Percentiles rank a stretch among this genome's conserved stretches.
Evolutionary conservation across 2,113 vertebrate species (phyloP).

Genomic region (Macaca fascicularis): T2T-MFA8v1.1 NC_088379.1:156707501-156708000

Average conservation of each 20-base stretch:
- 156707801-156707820: slow-evolving; percentile 18
- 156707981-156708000: slow-evolving; percentile 47
- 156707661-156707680: slow-evolving; percentile 65
- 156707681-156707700: slow-evolving; percentile 61
- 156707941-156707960: slow-evolving; percentile 54
- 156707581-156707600: slow-evolving; percentile 74
- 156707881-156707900: slow-evolving; percentile 7
- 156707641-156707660: slow-evolving; percentile 77
- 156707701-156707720: slow-evolving; percentile 12
- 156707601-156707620: slow-evolving; percentile 76
- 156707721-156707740: slow-evolving; percentile 45
- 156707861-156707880: neutral
- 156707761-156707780: neutral
- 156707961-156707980: slow-evolving; percentile 43
- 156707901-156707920: slow-evolving; percentile 16
- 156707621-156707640: slow-evolving; percentile 78
- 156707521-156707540: slow-evolving; percentile 68
- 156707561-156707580: slow-evolving; percentile 75
- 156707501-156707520: slow-evolving; percentile 73
- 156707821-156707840: slow-evolving; percentile 50
- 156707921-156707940: slow-evolving; percentile 51
- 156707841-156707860: neutral
- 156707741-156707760: slow-evolving; percentile 58
- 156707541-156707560: slow-evolving; percentile 77
- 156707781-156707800: neutral